Evolutionary conservation across 2,113 vertebrate genomes (phyloP), one percentile per base, ranked within the genome.

Genomic region (Microcebus griseorufus): DNA sequence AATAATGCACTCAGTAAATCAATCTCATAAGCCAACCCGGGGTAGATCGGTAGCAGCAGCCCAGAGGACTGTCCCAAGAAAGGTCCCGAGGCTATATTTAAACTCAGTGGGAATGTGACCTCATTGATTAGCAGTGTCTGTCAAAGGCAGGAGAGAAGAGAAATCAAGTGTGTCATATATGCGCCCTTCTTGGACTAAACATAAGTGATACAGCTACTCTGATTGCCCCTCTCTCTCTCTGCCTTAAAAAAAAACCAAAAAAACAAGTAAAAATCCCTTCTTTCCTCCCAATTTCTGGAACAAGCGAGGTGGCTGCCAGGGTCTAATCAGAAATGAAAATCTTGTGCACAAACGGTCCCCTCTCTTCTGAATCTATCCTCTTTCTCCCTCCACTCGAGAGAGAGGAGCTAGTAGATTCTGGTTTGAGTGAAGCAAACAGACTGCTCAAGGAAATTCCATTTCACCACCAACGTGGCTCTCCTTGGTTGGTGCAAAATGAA

Each of bases 1-100:
- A 65, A 87, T 94, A 90, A 92, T 73, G 9, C 4, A 34, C 32
- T 79, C 34, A n/a, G 51, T 72, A 79, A 96, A 89, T 91, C 89
- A 79, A 0, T 75, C 65, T 84, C 55, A 17, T 88, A 85, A 90
- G 55, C n/a, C 73, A 79, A 69, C 25, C 60, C 34, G 76, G 42
- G 48, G 79, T 23, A 78, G 72, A 86, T 55, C 39, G 14, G 82
- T 70, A 89, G 67, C 86, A 93, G 85, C 62, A 62, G 62, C 67
- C 81, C 34, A 55, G 64, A 73, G 53, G 51, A 20, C 62, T 82
- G 3, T 51, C 11, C n/a, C 23, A 16, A 65, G 42, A 88, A 62
- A 67, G 58, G 51, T 25, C n/a, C 72, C n/a, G 76, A 85, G 55
- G 22, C 51, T 69, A 9, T 13, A 39, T 73, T 22, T 8, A 58